Evolutionary conservation across 2,888 invertebrate species (phyloP).

Genomic region (Meta bourneti): DNA sequence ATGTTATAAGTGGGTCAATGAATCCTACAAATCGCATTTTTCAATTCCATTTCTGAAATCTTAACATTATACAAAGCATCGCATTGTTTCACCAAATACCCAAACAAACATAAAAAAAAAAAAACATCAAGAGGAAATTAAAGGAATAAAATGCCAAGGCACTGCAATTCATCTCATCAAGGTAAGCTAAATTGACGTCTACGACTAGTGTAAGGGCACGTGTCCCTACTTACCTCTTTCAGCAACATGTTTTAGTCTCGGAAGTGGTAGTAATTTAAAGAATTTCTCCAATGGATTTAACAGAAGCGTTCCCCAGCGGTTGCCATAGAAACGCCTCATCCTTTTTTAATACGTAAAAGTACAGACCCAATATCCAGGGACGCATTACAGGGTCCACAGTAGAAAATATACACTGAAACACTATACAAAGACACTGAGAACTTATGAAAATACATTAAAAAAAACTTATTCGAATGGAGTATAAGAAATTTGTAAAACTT

Average conservation of each 20-base stretch:
- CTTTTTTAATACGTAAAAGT: slow-evolving; percentile 11
- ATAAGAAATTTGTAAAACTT: neutral
- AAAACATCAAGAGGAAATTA: no score
- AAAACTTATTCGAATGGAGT: neutral
- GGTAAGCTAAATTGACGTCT: no score
- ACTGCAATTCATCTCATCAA: no score
- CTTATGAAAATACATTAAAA: no score
- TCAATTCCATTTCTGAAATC: no score
- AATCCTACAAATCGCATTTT: no score
- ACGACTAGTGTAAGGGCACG: neutral
- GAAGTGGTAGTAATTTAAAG: slow-evolving; percentile 33
- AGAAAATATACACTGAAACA: neutral
- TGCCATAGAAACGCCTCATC: slow-evolving; percentile 55
- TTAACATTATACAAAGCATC: no score
- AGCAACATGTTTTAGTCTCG: slow-evolving; percentile 11
- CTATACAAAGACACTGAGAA: neutral
- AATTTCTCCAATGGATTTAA: slow-evolving; percentile 45
- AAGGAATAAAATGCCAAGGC: no score
- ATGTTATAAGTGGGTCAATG: no score
- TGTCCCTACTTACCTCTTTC: slow-evolving; percentile 6
- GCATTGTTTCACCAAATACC: no score
- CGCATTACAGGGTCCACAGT: neutral
- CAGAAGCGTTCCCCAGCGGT: slow-evolving; percentile 45
- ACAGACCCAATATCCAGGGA: slow-evolving; percentile 51
- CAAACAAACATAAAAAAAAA: no score